A percentile compares a stretch with the other conserved stretches of the same genome.
Conservation (phyloP, 2,888 invertebrate species). For the Conops quadrifasciatus region DNA sequence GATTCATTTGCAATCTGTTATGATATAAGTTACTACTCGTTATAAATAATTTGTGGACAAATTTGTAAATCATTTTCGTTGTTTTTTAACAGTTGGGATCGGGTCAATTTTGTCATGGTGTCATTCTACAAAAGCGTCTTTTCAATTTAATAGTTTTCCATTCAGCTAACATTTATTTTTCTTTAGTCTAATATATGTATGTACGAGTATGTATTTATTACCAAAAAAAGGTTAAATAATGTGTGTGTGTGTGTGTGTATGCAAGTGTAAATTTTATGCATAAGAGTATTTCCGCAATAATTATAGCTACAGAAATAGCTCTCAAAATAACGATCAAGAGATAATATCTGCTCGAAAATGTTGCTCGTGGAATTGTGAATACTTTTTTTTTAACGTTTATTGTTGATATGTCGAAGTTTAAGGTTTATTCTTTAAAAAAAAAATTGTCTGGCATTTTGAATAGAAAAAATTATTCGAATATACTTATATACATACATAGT, state of each 20-base stretch:
- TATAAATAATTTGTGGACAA: too few species aligned
- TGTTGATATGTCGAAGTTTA: conserved; percentile 19
- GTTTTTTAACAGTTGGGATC: too few species aligned
- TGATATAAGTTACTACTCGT: too few species aligned
- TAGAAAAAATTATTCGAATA: conserved; percentile 7
- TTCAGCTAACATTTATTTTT: too few species aligned
- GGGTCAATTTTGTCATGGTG: too few species aligned
- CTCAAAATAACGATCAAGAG: neutral
- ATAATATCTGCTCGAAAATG: neutral
- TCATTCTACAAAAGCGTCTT: too few species aligned
- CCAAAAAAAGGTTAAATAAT: too few species aligned
- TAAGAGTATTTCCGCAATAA: conserved; percentile 26
- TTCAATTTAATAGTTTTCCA: too few species aligned
- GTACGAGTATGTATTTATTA: conserved; percentile 19
- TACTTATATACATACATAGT: neutral
- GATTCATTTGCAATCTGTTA: too few species aligned
- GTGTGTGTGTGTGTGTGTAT: conserved; percentile 20
- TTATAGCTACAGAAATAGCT: conserved; percentile 8
- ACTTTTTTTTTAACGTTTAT: neutral
- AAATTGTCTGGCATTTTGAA: conserved; percentile 21
- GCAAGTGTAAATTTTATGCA: conserved; percentile 26
- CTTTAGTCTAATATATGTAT: conserved; percentile 4
- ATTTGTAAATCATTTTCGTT: too few species aligned
- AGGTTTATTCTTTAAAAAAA: conserved; percentile 17
- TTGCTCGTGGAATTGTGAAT: neutral